Evolutionary conservation across 2,797 vertebrate genomes (phyloP).

Genomic region (Phoxinus dragarum): DNA sequence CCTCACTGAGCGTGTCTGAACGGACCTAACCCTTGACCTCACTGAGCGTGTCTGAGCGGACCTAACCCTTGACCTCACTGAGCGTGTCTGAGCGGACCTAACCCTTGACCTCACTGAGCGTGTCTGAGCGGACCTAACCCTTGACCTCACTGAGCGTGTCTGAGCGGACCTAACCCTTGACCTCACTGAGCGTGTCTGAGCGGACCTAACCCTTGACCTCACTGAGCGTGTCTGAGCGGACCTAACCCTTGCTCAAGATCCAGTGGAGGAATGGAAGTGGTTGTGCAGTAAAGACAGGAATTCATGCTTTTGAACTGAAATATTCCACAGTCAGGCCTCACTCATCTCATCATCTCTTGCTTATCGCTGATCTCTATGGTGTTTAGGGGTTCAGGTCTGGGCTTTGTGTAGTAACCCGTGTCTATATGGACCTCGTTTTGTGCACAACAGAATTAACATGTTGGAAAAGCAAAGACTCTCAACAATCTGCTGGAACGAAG

Average conservation of each 20-base stretch:
- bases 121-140: neutral
- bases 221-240: neutral
- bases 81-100: neutral
- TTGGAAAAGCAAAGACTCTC: neutral
- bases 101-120: neutral
- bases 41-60: neutral
- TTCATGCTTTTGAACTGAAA: neutral
- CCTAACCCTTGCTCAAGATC: neutral
- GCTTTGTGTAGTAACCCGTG: neutral
- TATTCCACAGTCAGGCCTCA: neutral
- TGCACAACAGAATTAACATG: neutral
- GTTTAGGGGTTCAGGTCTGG: neutral
- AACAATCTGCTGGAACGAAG: neutral
- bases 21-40: neutral
- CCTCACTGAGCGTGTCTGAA: neutral
- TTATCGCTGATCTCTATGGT: neutral
- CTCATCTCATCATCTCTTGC: neutral
- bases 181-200: neutral
- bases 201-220: neutral
- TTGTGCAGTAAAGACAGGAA: neutral
- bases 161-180: neutral
- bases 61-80: neutral
- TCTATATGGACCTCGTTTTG: neutral
- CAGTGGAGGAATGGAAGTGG: neutral
- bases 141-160: neutral